A percentile compares a stretch with the other conserved stretches of the same genome.
Conservation (phyloP, 2,113 vertebrate species). For the Pterocles gutturalis region DNA sequence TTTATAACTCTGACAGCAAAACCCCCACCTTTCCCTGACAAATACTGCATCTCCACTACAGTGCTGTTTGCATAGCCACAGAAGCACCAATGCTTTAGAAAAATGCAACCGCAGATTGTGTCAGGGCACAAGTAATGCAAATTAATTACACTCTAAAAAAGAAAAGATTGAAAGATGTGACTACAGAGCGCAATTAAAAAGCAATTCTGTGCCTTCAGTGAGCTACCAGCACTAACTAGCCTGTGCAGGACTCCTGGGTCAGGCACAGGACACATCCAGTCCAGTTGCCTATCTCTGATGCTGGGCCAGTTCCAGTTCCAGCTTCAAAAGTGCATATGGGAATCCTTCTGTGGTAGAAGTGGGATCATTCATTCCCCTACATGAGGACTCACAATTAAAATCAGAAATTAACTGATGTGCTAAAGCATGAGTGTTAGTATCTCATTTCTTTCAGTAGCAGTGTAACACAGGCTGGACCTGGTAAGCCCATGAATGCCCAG, state of each 20-base stretch:
- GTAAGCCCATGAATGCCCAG: not conserved
- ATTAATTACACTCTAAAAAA: not conserved
- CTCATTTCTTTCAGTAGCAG: not conserved
- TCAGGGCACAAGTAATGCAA: not conserved
- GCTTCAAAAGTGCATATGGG: not conserved
- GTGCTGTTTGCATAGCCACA: not conserved
- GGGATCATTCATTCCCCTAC: not conserved
- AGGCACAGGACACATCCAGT: not conserved
- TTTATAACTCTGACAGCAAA: not conserved
- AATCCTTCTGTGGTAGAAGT: not conserved
- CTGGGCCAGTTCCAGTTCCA: not conserved
- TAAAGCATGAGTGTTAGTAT: not conserved
- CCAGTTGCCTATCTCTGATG: not conserved
- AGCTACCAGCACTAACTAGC: not conserved
- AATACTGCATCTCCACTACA: not conserved
- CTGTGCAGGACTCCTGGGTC: rapidly evolving
- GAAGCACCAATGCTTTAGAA: not conserved
- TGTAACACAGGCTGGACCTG: not conserved
- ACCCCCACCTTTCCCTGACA: not conserved
- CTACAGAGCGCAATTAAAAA: not conserved
- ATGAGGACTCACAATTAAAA: not conserved
- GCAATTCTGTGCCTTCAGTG: not conserved
- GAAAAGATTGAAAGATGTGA: not conserved
- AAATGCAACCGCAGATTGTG: not conserved
- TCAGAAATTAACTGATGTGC: not conserved